A percentile compares a stretch with the other conserved stretches of the same genome.
phyloP scores from a whole-genome alignment of 1,140 invertebrate genomes.

The Portunus trituberculatus region DNA sequence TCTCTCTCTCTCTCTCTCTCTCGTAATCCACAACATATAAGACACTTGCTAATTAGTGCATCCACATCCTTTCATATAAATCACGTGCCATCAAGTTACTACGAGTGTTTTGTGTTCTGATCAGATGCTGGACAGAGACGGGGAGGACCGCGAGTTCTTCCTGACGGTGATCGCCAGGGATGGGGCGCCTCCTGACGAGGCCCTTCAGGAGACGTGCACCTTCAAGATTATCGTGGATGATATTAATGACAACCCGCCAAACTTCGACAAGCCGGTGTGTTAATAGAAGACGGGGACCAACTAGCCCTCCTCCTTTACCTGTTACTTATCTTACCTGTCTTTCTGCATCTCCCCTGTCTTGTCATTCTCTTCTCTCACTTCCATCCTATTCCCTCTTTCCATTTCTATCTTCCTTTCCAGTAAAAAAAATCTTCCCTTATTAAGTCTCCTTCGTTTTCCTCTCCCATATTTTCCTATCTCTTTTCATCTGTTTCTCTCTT shows the following conservation, averaged over 20 bases:
- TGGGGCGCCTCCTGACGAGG: slow-evolving; percentile 31
- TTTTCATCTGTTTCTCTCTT: too few relatives aligned
- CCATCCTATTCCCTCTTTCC: too few relatives aligned
- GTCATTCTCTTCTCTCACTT: too few relatives aligned
- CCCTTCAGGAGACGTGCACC: slow-evolving; percentile 61
- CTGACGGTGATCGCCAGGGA: slow-evolving; percentile 66
- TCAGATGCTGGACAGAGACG: slow-evolving; percentile 61
- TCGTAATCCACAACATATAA: neutral
- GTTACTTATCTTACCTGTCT: too few relatives aligned
- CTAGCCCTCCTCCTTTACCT: too few relatives aligned
- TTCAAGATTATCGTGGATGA: slow-evolving; percentile 64
- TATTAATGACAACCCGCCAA: slow-evolving; percentile 64
- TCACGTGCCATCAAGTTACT: neutral
- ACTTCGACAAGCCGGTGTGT: slow-evolving; percentile 61
- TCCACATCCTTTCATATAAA: neutral
- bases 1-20: slow-evolving; percentile 42
- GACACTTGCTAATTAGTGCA: neutral
- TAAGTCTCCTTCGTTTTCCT: too few relatives aligned
- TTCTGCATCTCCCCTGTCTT: too few relatives aligned
- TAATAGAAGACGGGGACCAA: neutral
- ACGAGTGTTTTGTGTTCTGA: neutral
- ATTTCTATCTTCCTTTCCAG: too few relatives aligned
- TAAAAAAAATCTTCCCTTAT: too few relatives aligned
- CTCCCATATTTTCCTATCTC: too few relatives aligned
- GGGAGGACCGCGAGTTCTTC: slow-evolving; percentile 55